Evolutionary conservation across 1,140 invertebrate species (phyloP).

Genomic region (Lepidurus packardi): DNA sequence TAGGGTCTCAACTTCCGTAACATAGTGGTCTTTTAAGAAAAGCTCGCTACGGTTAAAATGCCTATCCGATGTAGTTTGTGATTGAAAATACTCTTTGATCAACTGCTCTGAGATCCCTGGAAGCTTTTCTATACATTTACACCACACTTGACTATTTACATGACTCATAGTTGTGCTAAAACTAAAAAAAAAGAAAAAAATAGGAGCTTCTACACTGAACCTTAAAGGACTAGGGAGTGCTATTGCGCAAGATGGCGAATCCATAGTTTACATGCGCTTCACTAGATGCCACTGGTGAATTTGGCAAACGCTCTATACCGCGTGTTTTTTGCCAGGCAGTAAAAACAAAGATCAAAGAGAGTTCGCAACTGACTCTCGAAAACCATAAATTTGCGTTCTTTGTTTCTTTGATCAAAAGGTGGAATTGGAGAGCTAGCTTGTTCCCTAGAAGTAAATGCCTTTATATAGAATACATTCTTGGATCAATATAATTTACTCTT

Average conservation of each 20-base stretch:
- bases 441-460: too few species aligned
- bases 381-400: too few species aligned
- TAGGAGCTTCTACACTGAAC: not conserved
- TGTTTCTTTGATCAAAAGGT: too few species aligned
- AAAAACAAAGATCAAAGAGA: too few species aligned
- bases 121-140: not conserved
- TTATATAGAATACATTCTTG: too few species aligned
- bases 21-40: slow-evolving; percentile 25
- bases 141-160: not conserved
- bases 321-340: too few species aligned
- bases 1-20: not conserved
- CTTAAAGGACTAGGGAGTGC: not conserved
- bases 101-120: not conserved
- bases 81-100: not conserved
- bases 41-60: slow-evolving; percentile 27
- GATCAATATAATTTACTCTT: too few species aligned
- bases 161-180: not conserved
- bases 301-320: not conserved
- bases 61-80: not conserved
- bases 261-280: not conserved
- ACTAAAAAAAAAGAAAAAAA: not conserved
- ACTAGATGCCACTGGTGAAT: not conserved
- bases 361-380: too few species aligned
- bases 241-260: not conserved
- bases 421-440: too few species aligned